Percentiles rank a stretch among this genome's conserved stretches.
These are phyloP conservation scores for Charina bottae DNA, from an alignment of 2,113 vertebrate species.

Conservation along the genomic window DNA sequence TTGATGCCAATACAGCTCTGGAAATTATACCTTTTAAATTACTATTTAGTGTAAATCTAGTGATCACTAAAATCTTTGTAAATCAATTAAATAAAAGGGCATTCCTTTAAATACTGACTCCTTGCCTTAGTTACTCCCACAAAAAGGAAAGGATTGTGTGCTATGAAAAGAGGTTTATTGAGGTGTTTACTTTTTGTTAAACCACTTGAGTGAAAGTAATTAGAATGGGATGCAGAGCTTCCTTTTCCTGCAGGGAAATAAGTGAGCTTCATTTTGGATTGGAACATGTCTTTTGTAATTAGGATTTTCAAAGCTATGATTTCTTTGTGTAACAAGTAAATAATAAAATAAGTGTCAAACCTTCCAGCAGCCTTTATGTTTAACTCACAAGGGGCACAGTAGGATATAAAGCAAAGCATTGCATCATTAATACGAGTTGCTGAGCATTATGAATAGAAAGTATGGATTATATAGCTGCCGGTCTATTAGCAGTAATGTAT, in stretches of 20 bases:
- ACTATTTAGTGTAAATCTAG: not conserved
- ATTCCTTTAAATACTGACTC: not conserved
- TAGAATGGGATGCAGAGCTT: conserved; percentile 38
- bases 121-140: not conserved
- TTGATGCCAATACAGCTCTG: not conserved
- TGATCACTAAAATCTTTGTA: not conserved
- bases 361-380: conserved; percentile 32
- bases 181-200: not conserved
- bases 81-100: not conserved
- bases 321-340: conserved; percentile 50
- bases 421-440: not conserved
- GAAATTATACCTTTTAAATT: not conserved
- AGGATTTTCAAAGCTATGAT: conserved; percentile 50
- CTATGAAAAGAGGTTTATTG: not conserved
- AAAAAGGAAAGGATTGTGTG: not conserved
- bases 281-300: conserved; percentile 50
- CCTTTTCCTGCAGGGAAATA: conserved; percentile 31
- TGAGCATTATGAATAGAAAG: not conserved
- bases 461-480: not conserved
- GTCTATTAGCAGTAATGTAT: not conserved
- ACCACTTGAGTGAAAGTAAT: conserved; percentile 40
- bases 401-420: not conserved
- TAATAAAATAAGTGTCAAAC: conserved; percentile 59
- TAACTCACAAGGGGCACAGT: conserved; percentile 23
- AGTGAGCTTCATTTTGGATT: conserved; percentile 3